Conservation (phyloP, 2,113 vertebrate species). For the Chroicocephalus ridibundus region DNA sequence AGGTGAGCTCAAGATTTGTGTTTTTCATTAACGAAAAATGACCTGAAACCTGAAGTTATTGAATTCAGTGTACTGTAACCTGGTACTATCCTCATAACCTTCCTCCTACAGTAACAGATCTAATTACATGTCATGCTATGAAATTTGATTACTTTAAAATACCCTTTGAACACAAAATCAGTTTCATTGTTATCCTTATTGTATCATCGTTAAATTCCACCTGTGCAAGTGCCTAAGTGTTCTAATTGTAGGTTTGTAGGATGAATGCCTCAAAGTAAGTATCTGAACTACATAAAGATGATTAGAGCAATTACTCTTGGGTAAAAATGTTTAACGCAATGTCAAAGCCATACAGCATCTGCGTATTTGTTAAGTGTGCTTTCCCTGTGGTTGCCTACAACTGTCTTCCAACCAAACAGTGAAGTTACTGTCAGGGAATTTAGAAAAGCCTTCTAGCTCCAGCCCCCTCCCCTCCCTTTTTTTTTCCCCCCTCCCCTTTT, state of each 20-base stretch:
- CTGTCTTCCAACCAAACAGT: background rate
- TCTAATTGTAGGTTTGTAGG: background rate
- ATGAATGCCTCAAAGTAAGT: background rate
- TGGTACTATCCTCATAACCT: background rate
- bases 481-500: background rate
- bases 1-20: background rate
- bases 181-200: background rate
- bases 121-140: background rate
- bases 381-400: background rate
- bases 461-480: background rate
- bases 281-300: background rate
- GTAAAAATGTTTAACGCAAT: background rate
- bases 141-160: constrained; percentile 17
- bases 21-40: constrained; percentile 41
- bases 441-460: background rate
- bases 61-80: constrained; percentile 33
- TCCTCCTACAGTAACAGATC: background rate
- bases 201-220: background rate
- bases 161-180: background rate
- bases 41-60: constrained; percentile 24
- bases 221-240: background rate
- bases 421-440: background rate
- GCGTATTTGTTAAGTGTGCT: background rate
- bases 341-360: background rate
- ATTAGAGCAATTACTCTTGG: background rate